Conservation (phyloP, 2,113 vertebrate species). For the Aptenodytes patagonicus region DNA sequence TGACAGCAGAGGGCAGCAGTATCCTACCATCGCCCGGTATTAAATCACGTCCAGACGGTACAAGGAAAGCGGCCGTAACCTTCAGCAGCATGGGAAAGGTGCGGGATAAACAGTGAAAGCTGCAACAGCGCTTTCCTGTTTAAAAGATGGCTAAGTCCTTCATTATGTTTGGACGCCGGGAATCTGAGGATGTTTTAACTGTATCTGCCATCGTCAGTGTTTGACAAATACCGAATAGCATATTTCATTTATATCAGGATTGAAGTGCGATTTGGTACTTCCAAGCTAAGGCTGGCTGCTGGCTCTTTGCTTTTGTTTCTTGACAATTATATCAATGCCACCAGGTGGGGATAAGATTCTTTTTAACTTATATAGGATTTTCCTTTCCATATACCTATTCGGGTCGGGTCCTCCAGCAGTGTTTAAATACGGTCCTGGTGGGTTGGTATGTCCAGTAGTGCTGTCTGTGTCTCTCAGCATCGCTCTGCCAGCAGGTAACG, state of each 20-base stretch:
- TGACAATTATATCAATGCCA: neutral
- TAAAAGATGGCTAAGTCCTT: too few species aligned
- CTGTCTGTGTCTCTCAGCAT: rapidly evolving
- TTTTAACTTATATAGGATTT: too few species aligned
- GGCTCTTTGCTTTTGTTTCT: neutral
- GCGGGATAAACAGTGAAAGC: rapidly evolving
- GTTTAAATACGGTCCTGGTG: rapidly evolving
- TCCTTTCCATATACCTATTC: rapidly evolving
- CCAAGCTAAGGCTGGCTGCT: rapidly evolving
- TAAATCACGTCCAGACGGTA: neutral
- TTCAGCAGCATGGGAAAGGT: rapidly evolving
- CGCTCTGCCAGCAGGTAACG: neutral
- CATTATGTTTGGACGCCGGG: rapidly evolving
- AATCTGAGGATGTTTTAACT: rapidly evolving
- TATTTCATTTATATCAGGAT: rapidly evolving
- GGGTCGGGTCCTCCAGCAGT: rapidly evolving
- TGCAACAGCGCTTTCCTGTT: rapidly evolving
- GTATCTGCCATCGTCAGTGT: rapidly evolving
- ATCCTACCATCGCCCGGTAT: neutral
- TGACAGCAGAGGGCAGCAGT: constrained; percentile 63
- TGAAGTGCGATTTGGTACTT: rapidly evolving
- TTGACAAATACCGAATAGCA: rapidly evolving
- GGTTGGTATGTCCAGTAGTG: rapidly evolving
- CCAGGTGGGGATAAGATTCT: constrained; percentile 14
- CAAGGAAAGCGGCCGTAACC: too few species aligned